Evolutionary conservation across 2,113 vertebrate genomes (phyloP), one percentile per base, ranked within the genome.

Genomic region (Rhinogobius similis): DNA sequence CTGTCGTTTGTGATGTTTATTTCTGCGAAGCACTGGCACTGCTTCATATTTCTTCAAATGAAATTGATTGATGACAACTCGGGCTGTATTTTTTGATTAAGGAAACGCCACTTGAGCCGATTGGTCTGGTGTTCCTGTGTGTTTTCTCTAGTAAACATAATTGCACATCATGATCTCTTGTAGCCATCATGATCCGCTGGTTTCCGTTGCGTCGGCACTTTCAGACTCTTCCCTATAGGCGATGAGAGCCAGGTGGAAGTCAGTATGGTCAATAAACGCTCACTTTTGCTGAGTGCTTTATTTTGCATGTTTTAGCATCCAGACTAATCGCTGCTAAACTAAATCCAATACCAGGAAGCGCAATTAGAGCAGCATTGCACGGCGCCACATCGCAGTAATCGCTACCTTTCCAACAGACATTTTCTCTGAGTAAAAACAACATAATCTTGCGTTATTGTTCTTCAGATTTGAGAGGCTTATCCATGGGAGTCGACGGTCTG

Each of bases 1-100:
- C 56, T 65, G 71, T 61, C 70, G 75, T 71, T 74, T 78, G 82
- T 78, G 73, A 86, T 88, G 88, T 88, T 81, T 84, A 79, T 87
- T 83, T 86, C 73, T 59, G 39, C 62, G 16, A 44, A n/a, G 69
- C 69, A 36, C 59, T 79, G 82, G 77, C 76, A 58, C 46, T 16
- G 77, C 59, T 70, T 78, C 65, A 43, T 63, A 65, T 59, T 58
- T 61, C 44, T 64, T 46, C 68, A 79, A 82, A 74, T 79, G 23
- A 71, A 81, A 80, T 72, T 78, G 82, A 84, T 70, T 81, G 76
- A 88, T 76, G 82, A 72, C 69, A 68, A 71, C 72, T 76, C 68
- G 52, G 62, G 52, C 63, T 59, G 67, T 43, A 65, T 82, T 55
- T 84, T 38, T 73, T 73, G 63, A 82, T 72, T 65, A 53, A 65